phyloP scores from a whole-genome alignment of 2,797 vertebrate genomes.

The Anguilla obscura region DNA sequence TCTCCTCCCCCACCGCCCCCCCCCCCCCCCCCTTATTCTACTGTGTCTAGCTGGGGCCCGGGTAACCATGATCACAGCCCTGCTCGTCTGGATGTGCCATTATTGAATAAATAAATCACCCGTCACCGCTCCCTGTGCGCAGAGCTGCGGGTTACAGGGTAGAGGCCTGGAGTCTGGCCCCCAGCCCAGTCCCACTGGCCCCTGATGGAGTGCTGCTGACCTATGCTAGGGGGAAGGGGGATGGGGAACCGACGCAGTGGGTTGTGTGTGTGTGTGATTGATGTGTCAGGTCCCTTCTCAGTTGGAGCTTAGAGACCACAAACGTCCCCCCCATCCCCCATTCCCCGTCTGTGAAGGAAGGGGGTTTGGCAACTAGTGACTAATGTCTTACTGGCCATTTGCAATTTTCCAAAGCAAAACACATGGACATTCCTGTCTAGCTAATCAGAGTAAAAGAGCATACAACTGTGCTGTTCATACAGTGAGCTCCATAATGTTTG shows the following conservation, averaged over 20 bases:
- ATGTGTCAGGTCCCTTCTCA: slow-evolving; percentile 31
- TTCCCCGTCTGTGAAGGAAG: slow-evolving; percentile 15
- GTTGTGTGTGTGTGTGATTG: slow-evolving; percentile 28
- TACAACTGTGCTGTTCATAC: not conserved
- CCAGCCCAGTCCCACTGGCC: slow-evolving; percentile 37
- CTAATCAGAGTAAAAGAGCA: not conserved
- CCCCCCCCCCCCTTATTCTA: not conserved
- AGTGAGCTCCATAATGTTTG: not conserved
- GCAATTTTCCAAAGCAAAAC: slow-evolving; percentile 28
- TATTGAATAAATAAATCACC: slow-evolving; percentile 50
- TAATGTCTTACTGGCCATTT: slow-evolving; percentile 29
- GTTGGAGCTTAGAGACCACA: slow-evolving; percentile 35
- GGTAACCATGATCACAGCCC: slow-evolving; percentile 48
- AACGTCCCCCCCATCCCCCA: slow-evolving; percentile 27
- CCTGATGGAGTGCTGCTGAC: slow-evolving; percentile 24
- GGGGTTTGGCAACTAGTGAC: slow-evolving; percentile 20
- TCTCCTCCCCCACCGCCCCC: not conserved
- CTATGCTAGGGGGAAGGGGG: slow-evolving; percentile 2
- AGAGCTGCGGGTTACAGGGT: slow-evolving; percentile 15
- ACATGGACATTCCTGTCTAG: slow-evolving; percentile 13
- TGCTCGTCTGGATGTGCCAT: slow-evolving; percentile 44
- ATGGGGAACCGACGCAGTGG: slow-evolving; percentile 7
- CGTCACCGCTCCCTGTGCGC: slow-evolving; percentile 29
- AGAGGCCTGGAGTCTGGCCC: slow-evolving; percentile 41
- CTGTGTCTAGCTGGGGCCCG: slow-evolving; percentile 36